Evolutionary conservation across 1,140 invertebrate genomes (phyloP).

Genomic region (Temnothorax nylanderi): DNA sequence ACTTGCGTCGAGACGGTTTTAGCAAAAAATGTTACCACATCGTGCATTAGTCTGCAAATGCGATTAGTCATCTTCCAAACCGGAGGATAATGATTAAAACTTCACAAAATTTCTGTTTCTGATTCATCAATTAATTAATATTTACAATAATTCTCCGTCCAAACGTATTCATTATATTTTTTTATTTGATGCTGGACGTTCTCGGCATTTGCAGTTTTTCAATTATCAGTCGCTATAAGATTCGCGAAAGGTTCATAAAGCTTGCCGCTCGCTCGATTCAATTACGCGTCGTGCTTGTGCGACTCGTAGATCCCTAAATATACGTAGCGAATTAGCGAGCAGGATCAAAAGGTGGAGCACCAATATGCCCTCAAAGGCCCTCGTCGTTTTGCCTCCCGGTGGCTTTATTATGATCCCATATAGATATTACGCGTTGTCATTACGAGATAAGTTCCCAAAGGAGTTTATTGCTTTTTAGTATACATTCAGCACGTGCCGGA

Average conservation of each 20-base stretch:
- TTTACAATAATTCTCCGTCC: neutral
- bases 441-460: slow-evolving; percentile 71
- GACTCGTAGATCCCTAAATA: slow-evolving; percentile 45
- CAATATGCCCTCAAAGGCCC: slow-evolving; percentile 50
- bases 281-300: slow-evolving; percentile 27
- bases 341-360: slow-evolving; percentile 50
- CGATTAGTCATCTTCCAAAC: neutral
- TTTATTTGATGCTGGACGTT: neutral
- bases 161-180: neutral
- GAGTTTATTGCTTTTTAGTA: slow-evolving; percentile 83
- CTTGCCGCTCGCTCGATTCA: slow-evolving; percentile 31
- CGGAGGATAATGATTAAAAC: neutral
- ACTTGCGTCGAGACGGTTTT: neutral
- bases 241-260: slow-evolving; percentile 20
- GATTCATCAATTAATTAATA: neutral
- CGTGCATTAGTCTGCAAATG: slow-evolving; percentile 32
- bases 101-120: neutral
- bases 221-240: slow-evolving; percentile 27
- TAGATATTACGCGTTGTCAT: slow-evolving; percentile 79
- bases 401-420: slow-evolving; percentile 82
- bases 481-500: slow-evolving; percentile 80
- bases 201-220: neutral
- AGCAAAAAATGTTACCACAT: neutral
- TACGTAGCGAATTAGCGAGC: slow-evolving; percentile 52
- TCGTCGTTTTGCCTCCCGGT: slow-evolving; percentile 47